A percentile compares a stretch with the other conserved stretches of the same genome.
Conservation (phyloP, 1,140 invertebrate species). For the Drosophila kikkawai region DNA sequence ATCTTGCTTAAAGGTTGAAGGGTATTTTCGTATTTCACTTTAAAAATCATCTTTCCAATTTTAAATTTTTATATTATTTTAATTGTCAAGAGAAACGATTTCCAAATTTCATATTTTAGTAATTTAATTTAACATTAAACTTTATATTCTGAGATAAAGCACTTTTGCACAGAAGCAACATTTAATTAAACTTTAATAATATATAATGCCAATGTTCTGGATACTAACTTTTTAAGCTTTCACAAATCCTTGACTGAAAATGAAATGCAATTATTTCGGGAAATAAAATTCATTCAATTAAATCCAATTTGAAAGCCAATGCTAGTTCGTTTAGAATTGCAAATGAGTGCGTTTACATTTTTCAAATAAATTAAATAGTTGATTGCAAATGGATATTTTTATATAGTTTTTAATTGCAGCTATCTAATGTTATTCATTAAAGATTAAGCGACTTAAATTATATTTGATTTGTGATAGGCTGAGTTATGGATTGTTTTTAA, state of each 20-base stretch:
- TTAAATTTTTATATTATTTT: not conserved
- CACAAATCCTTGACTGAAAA: conserved; percentile 26
- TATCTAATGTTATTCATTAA: not conserved
- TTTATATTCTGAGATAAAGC: not conserved
- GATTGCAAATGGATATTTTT: conserved; percentile 8
- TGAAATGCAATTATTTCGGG: conserved; percentile 16
- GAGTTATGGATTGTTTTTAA: not conserved
- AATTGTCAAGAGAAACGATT: not conserved
- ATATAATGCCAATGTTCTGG: conserved; percentile 15
- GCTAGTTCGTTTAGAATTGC: conserved; percentile 22
- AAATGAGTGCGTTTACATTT: conserved; percentile 20
- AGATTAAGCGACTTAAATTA: not conserved
- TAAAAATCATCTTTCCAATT: no score
- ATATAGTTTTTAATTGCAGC: no score
- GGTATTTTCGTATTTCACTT: not conserved
- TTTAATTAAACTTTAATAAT: conserved; percentile 4
- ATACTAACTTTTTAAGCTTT: conserved; percentile 25
- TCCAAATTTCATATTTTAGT: not conserved
- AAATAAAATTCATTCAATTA: conserved; percentile 37
- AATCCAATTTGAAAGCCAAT: conserved; percentile 19
- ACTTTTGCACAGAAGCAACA: not conserved
- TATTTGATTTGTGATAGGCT: not conserved
- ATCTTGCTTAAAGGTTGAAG: not conserved
- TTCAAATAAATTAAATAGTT: conserved; percentile 13
- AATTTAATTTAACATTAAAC: not conserved